phyloP scores from a whole-genome alignment of 2,113 vertebrate species.

The Cnemophilus loriae region DNA sequence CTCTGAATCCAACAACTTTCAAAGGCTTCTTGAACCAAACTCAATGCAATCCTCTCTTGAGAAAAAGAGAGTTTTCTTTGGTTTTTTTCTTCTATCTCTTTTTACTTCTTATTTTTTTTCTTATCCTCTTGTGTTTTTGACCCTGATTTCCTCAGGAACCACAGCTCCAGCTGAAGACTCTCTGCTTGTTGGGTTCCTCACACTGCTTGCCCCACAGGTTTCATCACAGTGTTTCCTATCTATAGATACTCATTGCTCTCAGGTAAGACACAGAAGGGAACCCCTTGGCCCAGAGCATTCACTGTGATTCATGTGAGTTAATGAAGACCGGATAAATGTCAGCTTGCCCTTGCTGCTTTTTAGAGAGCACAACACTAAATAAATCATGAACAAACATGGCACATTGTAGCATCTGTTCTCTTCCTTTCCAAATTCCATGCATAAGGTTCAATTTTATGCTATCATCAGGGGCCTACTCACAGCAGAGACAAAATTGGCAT shows the following conservation, averaged over 20 bases:
- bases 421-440: not conserved
- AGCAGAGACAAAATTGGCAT: not conserved
- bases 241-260: not conserved
- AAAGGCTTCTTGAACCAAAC: not conserved
- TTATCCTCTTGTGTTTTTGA: not conserved
- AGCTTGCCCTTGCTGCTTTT: not conserved
- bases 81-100: fast-evolving
- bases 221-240: not conserved
- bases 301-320: not conserved
- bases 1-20: not conserved
- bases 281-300: not conserved
- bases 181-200: not conserved
- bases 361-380: not conserved
- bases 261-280: not conserved
- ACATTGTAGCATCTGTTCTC: fast-evolving
- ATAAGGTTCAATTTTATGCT: not conserved
- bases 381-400: not conserved
- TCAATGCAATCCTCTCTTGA: not conserved
- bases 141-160: not conserved
- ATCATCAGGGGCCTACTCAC: not conserved
- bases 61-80: not conserved
- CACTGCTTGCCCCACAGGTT: not conserved
- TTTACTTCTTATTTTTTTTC: fast-evolving
- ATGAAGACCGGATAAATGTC: not conserved
- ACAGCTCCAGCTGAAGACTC: not conserved